phyloP scores from a whole-genome alignment of 2,113 vertebrate genomes.

The Mellivora capensis region DNA sequence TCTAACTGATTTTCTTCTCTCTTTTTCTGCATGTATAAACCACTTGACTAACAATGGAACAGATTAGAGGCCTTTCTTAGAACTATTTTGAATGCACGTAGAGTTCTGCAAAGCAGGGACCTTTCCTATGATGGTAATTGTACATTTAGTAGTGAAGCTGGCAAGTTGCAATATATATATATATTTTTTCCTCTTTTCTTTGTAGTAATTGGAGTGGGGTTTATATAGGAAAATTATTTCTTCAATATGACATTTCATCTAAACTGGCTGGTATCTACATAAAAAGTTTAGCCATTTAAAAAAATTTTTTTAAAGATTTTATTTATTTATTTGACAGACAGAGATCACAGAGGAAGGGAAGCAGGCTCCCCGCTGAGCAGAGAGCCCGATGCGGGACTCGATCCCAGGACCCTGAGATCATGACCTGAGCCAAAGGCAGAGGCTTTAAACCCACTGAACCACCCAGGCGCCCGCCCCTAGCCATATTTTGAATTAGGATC shows the following conservation, averaged over 20 bases:
- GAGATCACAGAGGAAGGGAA: too few species aligned
- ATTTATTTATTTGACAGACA: too few species aligned
- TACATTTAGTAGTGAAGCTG: conserved; percentile 83
- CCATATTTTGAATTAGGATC: conserved; percentile 72
- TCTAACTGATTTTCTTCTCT: conserved; percentile 82
- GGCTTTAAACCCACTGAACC: too few species aligned
- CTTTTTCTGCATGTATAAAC: conserved; percentile 83
- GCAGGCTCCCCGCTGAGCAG: too few species aligned
- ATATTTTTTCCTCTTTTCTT: background rate
- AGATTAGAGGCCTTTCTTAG: conserved; percentile 85
- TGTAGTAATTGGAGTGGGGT: conserved; percentile 67
- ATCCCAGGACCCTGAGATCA: too few species aligned
- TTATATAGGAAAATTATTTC: conserved; percentile 55
- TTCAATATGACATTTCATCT: conserved; percentile 80
- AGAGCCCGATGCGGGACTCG: too few species aligned
- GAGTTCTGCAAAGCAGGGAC: conserved; percentile 84
- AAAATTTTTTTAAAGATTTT: too few species aligned
- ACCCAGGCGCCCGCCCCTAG: too few species aligned
- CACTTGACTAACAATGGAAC: conserved; percentile 87
- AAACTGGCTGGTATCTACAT: conserved; percentile 45
- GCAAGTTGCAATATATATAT: conserved; percentile 65
- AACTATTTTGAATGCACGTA: conserved; percentile 83
- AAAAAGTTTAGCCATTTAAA: conserved; percentile 70
- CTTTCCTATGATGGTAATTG: conserved; percentile 83
- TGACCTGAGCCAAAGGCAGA: too few species aligned